Conservation (phyloP, 1,140 invertebrate species). For the Drosophila novamexicana region DNA sequence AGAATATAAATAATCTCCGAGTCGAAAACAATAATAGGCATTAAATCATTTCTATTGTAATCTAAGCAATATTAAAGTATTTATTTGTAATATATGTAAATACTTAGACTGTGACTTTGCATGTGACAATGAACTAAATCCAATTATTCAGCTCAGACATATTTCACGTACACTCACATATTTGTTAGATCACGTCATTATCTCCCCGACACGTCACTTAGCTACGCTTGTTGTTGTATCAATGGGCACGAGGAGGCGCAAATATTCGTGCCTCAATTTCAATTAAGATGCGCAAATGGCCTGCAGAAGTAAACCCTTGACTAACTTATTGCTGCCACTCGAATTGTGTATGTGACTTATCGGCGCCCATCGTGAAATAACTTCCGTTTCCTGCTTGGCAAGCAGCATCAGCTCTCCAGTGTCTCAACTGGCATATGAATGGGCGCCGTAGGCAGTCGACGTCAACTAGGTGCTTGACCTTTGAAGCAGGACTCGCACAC, state of each 20-base stretch:
- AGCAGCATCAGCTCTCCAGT: background rate
- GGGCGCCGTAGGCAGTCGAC: slow-evolving; percentile 48
- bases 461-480: slow-evolving; percentile 69
- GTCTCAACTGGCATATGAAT: slow-evolving; percentile 7
- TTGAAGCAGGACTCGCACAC: slow-evolving; percentile 46
- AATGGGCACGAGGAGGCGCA: slow-evolving; percentile 5
- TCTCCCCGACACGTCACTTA: slow-evolving; percentile 47
- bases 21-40: slow-evolving; percentile 19
- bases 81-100: slow-evolving; percentile 19
- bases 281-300: slow-evolving; percentile 42
- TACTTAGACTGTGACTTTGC: slow-evolving; percentile 42
- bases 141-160: slow-evolving; percentile 17
- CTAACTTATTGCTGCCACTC: slow-evolving; percentile 49
- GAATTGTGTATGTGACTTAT: slow-evolving; percentile 73
- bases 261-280: slow-evolving; percentile 51
- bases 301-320: slow-evolving; percentile 38
- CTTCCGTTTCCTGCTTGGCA: slow-evolving; percentile 63
- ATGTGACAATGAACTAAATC: slow-evolving; percentile 57
- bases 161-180: slow-evolving; percentile 35
- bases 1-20: slow-evolving; percentile 17
- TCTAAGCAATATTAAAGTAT: slow-evolving; percentile 28
- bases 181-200: slow-evolving; percentile 63
- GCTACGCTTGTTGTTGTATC: slow-evolving; percentile 46
- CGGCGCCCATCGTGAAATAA: slow-evolving; percentile 62
- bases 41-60: slow-evolving; percentile 49